These are phyloP conservation scores for Eumaeus atala DNA, from an alignment of 1,140 invertebrate species.

Conservation along the genomic window DNA sequence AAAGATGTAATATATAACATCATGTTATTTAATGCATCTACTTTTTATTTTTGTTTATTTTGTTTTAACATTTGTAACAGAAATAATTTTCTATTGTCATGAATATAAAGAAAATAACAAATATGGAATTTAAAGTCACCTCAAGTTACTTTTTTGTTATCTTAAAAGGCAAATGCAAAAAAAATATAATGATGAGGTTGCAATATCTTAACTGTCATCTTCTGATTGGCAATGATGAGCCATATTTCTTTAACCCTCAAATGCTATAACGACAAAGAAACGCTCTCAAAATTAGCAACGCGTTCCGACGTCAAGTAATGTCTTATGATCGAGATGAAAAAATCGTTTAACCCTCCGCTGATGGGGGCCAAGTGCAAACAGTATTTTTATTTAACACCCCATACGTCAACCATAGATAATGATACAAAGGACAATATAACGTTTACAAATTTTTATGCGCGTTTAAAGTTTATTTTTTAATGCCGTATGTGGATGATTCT, in stretches of 20 bases:
- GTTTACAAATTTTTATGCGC: slow-evolving; percentile 69
- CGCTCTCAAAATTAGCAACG: slow-evolving; percentile 5
- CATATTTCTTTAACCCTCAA: slow-evolving; percentile 1
- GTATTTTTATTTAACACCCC: slow-evolving; percentile 53
- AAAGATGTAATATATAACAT: too few relatives aligned
- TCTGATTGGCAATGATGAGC: too few relatives aligned
- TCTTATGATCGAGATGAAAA: not conserved
- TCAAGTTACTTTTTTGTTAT: too few relatives aligned
- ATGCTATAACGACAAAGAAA: not conserved
- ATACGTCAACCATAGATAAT: slow-evolving; percentile 52
- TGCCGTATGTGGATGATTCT: slow-evolving; percentile 39
- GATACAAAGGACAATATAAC: slow-evolving; percentile 33
- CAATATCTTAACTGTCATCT: too few relatives aligned
- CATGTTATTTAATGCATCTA: too few relatives aligned
- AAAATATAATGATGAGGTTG: too few relatives aligned
- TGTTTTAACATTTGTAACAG: too few relatives aligned
- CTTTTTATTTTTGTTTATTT: too few relatives aligned
- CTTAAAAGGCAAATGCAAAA: too few relatives aligned
- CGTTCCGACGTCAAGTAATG: not conserved
- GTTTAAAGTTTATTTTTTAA: slow-evolving; percentile 64
- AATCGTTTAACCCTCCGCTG: slow-evolving; percentile 13
- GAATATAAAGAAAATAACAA: too few relatives aligned
- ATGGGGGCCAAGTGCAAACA: slow-evolving; percentile 55
- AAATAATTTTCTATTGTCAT: too few relatives aligned
- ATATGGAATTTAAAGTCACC: too few relatives aligned